These are phyloP conservation scores for Mionectes macconnelli DNA, from an alignment of 2,113 vertebrate genomes.

Conservation along the genomic window DNA sequence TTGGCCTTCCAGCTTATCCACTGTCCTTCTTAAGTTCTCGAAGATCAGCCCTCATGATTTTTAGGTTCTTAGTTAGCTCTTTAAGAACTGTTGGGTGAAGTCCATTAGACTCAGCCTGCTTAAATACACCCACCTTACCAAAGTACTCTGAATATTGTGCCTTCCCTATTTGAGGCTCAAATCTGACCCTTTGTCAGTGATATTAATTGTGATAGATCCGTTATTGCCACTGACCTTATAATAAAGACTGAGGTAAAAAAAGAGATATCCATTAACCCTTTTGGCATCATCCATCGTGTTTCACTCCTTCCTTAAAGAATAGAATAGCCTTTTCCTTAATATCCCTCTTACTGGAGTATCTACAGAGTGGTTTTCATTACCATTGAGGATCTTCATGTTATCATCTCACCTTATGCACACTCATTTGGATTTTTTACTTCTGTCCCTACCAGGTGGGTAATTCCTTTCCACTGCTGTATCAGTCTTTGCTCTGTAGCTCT, in stretches of 20 bases:
- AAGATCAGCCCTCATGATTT: neutral
- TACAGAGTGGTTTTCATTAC: neutral
- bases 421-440: neutral
- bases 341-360: neutral
- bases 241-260: neutral
- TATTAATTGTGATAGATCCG: neutral
- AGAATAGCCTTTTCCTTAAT: neutral
- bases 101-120: neutral
- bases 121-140: neutral
- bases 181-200: neutral
- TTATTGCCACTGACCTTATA: neutral
- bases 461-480: neutral
- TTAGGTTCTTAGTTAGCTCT: neutral
- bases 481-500: neutral
- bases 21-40: neutral
- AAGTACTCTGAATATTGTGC: neutral
- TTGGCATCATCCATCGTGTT: neutral
- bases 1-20: neutral
- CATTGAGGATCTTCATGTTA: neutral
- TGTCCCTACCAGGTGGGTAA: neutral
- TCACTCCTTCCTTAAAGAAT: neutral
- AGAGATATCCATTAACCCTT: neutral
- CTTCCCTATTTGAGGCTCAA: neutral
- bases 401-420: neutral
- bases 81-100: neutral